Evolutionary conservation across 2,888 invertebrate species (phyloP).

Genomic region (Brachypterus glaber): DNA sequence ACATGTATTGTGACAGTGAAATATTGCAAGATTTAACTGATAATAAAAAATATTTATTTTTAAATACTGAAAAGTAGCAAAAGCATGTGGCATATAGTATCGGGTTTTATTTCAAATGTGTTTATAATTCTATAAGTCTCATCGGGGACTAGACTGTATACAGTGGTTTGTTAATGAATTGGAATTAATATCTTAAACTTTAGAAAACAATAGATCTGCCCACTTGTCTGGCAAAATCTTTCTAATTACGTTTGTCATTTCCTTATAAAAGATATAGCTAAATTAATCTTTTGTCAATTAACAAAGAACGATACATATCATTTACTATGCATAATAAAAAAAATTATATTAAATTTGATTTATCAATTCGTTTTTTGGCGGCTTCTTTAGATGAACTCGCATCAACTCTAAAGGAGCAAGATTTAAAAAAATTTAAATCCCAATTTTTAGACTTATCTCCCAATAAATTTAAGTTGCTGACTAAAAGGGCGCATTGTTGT

Average conservation of each 20-base stretch:
- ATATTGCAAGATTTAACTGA: neutral
- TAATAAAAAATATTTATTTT: neutral
- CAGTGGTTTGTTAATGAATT: neutral
- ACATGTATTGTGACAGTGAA: neutral
- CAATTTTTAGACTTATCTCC: neutral
- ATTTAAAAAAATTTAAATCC: neutral
- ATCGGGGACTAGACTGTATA: neutral
- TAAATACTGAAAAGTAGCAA: neutral
- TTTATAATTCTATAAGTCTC: neutral
- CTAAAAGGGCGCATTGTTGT: slow-evolving; percentile 18
- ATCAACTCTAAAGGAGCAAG: neutral
- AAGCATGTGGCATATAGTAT: neutral
- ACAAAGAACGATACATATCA: slow-evolving; percentile 2
- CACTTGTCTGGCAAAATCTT: slow-evolving; percentile 6
- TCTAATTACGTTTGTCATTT: slow-evolving; percentile 5
- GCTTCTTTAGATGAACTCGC: neutral
- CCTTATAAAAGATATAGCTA: neutral
- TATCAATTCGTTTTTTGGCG: neutral
- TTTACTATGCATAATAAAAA: slow-evolving; percentile 6
- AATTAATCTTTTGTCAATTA: neutral
- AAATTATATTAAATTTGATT: slow-evolving; percentile 1
- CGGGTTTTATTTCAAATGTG: neutral
- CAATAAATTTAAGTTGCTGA: slow-evolving; percentile 1
- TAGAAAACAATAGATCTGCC: neutral
- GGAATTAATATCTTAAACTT: slow-evolving; percentile 1